These are phyloP conservation scores for Toxotes lorentzi DNA, from an alignment of 2,797 vertebrate species.

Conservation along the genomic window DNA sequence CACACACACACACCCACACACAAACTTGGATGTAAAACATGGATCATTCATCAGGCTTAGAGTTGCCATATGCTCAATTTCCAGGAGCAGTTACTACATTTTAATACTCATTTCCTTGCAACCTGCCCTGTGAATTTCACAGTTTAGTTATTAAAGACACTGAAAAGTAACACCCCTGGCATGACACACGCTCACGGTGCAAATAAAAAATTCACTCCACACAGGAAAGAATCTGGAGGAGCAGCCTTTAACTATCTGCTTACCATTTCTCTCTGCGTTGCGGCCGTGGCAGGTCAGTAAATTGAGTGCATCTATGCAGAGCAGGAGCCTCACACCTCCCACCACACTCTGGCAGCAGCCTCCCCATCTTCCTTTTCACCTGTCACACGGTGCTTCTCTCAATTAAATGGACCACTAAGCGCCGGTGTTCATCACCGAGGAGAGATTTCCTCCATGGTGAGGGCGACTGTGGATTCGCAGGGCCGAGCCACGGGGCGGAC, in stretches of 20 bases:
- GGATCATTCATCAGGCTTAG: slow-evolving; percentile 7
- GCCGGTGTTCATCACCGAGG: slow-evolving; percentile 32
- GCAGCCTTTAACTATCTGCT: slow-evolving; percentile 16
- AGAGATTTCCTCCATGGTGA: slow-evolving; percentile 32
- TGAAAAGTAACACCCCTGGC: not conserved
- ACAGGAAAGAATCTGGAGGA: slow-evolving; percentile 5
- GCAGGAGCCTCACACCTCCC: slow-evolving; percentile 33
- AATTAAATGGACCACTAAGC: slow-evolving; percentile 71
- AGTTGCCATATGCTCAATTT: not conserved
- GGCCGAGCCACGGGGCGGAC: not conserved
- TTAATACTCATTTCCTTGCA: not conserved
- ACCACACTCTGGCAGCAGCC: slow-evolving; percentile 44
- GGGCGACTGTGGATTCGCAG: not conserved
- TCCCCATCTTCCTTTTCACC: slow-evolving; percentile 60
- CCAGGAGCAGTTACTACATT: not conserved
- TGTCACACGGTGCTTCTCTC: slow-evolving; percentile 69
- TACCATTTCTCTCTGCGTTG: slow-evolving; percentile 20
- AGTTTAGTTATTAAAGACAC: slow-evolving; percentile 11
- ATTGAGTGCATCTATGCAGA: slow-evolving; percentile 50
- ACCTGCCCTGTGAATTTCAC: not conserved
- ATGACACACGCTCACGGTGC: not conserved
- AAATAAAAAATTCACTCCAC: not conserved
- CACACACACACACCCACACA: not conserved
- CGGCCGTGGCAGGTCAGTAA: slow-evolving; percentile 46
- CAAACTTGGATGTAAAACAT: not conserved